These are phyloP conservation scores for Philopotamus ludificatus DNA, from an alignment of 1,140 invertebrate genomes.

Conservation along the genomic window DNA sequence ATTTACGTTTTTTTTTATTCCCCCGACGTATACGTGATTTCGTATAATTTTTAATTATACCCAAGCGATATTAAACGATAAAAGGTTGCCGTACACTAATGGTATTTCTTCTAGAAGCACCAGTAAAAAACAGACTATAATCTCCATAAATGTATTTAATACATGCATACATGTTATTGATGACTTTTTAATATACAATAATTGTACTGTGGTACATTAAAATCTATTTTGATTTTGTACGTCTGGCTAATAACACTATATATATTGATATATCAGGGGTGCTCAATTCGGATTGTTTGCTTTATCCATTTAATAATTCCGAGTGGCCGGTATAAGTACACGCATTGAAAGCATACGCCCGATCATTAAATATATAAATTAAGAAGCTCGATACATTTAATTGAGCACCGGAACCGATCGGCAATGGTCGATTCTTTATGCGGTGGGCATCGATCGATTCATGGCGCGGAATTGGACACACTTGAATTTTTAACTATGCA, in stretches of 20 bases:
- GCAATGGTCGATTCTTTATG: slow-evolving; percentile 7
- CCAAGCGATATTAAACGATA: too few relatives aligned
- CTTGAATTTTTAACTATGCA: too few relatives aligned
- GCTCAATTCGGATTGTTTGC: not conserved
- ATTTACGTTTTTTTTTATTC: not conserved
- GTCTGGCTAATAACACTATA: not conserved
- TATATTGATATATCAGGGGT: not conserved
- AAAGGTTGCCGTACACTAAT: too few relatives aligned
- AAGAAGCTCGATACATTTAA: slow-evolving; percentile 14
- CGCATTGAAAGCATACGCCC: not conserved
- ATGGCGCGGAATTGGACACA: not conserved
- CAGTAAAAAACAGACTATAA: too few relatives aligned
- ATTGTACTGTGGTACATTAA: not conserved
- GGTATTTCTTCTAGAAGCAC: too few relatives aligned
- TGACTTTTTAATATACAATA: not conserved
- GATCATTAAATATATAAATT: slow-evolving; percentile 7
- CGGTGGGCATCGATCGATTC: slow-evolving; percentile 17
- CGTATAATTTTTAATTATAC: too few relatives aligned
- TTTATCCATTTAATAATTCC: not conserved
- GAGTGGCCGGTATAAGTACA: not conserved
- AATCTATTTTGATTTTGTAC: not conserved
- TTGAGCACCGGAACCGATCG: slow-evolving; percentile 26
- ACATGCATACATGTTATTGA: not conserved
- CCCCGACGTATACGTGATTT: too few relatives aligned
- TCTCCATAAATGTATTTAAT: too few relatives aligned